These are phyloP conservation scores for Trachymyrmex septentrionalis DNA, from an alignment of 1,140 invertebrate genomes.

Conservation along the genomic window DNA sequence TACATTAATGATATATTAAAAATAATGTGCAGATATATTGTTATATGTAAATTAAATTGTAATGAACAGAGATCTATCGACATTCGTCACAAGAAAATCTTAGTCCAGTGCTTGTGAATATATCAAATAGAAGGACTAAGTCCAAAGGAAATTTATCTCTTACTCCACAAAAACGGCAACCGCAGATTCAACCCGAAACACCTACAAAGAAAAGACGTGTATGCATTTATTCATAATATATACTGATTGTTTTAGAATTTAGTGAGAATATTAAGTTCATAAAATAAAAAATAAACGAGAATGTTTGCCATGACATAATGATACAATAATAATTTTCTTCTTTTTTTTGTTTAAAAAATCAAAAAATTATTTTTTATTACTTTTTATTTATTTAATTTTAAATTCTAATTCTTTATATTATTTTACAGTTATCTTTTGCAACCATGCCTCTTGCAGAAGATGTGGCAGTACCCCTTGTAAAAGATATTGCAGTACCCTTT, in stretches of 20 bases:
- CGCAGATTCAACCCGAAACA: neutral
- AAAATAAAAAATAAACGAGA: neutral
- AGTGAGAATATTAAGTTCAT: neutral
- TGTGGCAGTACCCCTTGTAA: neutral
- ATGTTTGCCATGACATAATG: neutral
- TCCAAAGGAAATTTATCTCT: neutral
- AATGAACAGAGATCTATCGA: neutral
- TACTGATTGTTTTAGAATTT: neutral
- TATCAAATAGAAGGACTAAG: neutral
- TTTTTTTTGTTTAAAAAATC: neutral
- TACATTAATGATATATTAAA: neutral
- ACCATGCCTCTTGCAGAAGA: neutral
- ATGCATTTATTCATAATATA: neutral
- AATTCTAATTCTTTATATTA: neutral
- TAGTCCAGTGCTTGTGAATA: neutral
- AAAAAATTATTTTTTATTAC: neutral
- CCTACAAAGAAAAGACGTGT: conserved; percentile 25
- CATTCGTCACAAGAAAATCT: neutral
- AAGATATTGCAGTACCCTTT: no score
- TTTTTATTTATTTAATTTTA: conserved; percentile 16
- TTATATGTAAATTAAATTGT: conserved; percentile 14
- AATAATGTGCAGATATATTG: neutral
- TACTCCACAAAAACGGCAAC: conserved; percentile 16
- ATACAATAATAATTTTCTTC: neutral
- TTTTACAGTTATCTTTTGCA: neutral